Evolutionary conservation across 2,113 vertebrate genomes (phyloP), one percentile per base, ranked within the genome.

Genomic region (Eretmochelys imbricata): DNA sequence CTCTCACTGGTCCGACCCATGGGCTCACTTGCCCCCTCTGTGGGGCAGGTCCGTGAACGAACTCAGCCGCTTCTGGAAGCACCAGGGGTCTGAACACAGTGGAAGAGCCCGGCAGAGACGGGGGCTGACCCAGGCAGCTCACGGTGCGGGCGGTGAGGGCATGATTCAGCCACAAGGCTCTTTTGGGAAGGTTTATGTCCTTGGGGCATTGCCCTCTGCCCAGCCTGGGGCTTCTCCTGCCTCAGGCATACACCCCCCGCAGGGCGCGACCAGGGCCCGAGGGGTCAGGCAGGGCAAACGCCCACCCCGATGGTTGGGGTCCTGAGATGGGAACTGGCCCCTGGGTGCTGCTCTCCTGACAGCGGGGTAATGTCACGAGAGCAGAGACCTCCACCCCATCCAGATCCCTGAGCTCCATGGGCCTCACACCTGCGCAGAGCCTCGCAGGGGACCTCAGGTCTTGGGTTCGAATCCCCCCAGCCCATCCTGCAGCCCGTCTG

Each of bases 61-160:
- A 72, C 8, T 4, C 69, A 10, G 69, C n/a, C 1, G 20, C 69
- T 16, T 9, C 19, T n/a, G 17, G 69, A 72, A 22, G n/a, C 69
- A 38, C n/a, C 69, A 72, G 69, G 72, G 72, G 17, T 38, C 38
- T 24, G 19, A 38, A 75, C n/a, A 10, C 38, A 5, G 20, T 42
- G 72, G 10, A 12, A 5, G 38, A 42, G 35, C 35, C 42, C 5
- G 1, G 38, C 6, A 0, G 75, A 46, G 24, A n/a, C 2, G 3
- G 46, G 46, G 20, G 42, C 11, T 46, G 42, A 49, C 6, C 10
- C 42, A 49, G 75, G 12, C 38, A 42, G 22, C n/a, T 76, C 38
- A 10, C 7, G 59, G 6, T 29, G 57, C 10, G 11, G 59, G 59
- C 4, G 8, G 2, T 5, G 22, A 42, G 25, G 22, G 75, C 12